A percentile compares a stretch with the other conserved stretches of the same genome.
Conservation (phyloP, 2,113 vertebrate species). For the Pygathrix nemaeus region DNA sequence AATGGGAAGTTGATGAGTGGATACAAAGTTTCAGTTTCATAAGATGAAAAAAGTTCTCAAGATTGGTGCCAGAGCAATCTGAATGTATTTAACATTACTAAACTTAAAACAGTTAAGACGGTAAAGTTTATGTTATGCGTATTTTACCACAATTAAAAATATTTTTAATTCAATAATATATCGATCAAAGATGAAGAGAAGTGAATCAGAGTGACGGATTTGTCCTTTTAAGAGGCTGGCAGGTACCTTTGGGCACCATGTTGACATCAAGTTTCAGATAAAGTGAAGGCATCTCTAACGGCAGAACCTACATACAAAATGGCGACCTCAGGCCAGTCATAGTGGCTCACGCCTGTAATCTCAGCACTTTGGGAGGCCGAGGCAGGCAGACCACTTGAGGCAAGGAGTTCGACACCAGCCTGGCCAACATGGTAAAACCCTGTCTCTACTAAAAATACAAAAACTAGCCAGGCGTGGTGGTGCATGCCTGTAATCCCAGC, state of each 20-base stretch:
- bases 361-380: no score
- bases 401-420: no score
- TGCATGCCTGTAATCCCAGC: no score
- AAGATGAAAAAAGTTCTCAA: neutral
- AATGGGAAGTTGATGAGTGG: neutral
- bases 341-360: no score
- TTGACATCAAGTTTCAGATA: neutral
- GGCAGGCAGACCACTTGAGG: no score
- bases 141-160: neutral
- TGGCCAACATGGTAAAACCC: no score
- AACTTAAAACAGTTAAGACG: neutral
- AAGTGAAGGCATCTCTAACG: neutral
- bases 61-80: neutral
- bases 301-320: neutral
- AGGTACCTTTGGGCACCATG: neutral
- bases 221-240: neutral
- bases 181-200: neutral
- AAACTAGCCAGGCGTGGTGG: no score
- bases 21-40: neutral
- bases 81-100: neutral
- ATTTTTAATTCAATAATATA: neutral
- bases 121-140: neutral
- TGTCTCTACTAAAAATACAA: no score
- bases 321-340: no score
- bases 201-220: neutral